Evolutionary conservation across 2,797 vertebrate species (phyloP).

Genomic region (Aselliscus stoliczkanus): DNA sequence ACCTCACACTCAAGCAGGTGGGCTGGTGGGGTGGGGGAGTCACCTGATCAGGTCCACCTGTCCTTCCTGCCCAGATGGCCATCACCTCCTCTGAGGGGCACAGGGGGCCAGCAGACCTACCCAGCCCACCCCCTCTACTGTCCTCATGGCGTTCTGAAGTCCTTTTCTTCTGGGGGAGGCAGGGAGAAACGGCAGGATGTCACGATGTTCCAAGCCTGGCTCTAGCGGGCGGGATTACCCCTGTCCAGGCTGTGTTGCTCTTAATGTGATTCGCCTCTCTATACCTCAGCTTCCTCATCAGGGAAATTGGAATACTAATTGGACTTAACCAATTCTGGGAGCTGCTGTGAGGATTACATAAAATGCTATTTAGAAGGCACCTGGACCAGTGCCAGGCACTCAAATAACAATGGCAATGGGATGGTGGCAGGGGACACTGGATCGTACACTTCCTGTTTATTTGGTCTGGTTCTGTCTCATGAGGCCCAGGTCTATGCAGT

Average conservation of each 20-base stretch:
- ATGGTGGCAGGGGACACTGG: no score
- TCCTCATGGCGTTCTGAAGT: background rate
- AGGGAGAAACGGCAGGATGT: background rate
- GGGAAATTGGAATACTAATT: background rate
- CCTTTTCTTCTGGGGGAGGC: background rate
- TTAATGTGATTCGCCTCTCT: background rate
- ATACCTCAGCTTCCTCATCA: background rate
- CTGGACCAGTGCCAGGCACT: background rate
- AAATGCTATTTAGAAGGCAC: background rate
- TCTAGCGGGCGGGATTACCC: background rate
- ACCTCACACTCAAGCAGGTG: slow-evolving; percentile 90
- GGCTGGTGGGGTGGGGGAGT: accelerated
- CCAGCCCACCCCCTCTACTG: background rate
- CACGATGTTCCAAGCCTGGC: no score
- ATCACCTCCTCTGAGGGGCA: background rate
- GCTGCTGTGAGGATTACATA: background rate
- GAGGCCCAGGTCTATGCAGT: background rate
- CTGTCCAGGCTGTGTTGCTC: background rate
- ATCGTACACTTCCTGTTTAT: background rate
- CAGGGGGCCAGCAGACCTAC: background rate
- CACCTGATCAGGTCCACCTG: background rate
- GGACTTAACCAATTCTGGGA: background rate
- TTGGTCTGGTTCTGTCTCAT: background rate
- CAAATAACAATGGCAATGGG: background rate
- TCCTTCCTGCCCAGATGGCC: background rate